Base-by-base conservation (phyloP, 2,113 vertebrate genomes). In the Corythaixoides concolor region DNA sequence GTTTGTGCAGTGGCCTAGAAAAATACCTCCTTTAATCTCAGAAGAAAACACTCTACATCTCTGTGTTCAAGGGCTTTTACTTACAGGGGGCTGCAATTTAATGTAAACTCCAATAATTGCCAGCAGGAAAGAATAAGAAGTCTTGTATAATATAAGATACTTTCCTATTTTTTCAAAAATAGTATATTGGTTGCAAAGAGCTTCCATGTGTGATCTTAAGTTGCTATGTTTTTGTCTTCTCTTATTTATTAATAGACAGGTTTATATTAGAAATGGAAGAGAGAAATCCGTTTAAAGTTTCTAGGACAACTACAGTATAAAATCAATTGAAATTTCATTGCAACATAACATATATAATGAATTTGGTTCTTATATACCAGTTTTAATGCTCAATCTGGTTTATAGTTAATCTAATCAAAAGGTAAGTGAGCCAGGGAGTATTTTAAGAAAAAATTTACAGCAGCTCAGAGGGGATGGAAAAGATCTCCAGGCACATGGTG, bases 341-440 rank as follows among this genome's bases (percentile, higher is more conserved):
- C 39, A 77, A 33, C 52, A 59, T 88, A 91, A 69, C 37, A 73
- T 69, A 80, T 19, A 35, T 69, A 94, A 81, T 81, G 55, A 88
- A 85, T 95, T 97, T 6, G 0, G 69, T 79, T 90, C 64, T 90
- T 81, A 88, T 82, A 88, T 91, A 92, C 45, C 52, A 88, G 43
- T 43, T 83, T 84, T 90, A 91, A 93, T 78, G 52, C 41, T 91
- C 73, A 78, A 6, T 90, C 52, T 75, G 47, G 35, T 96, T 96
- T 95, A 80, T 20, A 53, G 64, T 85, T 95, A 93, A 85, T 93
- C 41, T 58, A 93, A 92, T 92, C 35, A 86, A 85, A 93, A 94
- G 59, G 35, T 85, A 88, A 67, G 14, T 39, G 52, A 93, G 60
- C 4, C 41, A 79, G n/a, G 37, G 30, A 93, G 69, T 85, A 62